Evolutionary conservation across 2,888 invertebrate species (phyloP), one percentile per base, ranked within the genome.

Genomic region (Plebejus melissa): DNA sequence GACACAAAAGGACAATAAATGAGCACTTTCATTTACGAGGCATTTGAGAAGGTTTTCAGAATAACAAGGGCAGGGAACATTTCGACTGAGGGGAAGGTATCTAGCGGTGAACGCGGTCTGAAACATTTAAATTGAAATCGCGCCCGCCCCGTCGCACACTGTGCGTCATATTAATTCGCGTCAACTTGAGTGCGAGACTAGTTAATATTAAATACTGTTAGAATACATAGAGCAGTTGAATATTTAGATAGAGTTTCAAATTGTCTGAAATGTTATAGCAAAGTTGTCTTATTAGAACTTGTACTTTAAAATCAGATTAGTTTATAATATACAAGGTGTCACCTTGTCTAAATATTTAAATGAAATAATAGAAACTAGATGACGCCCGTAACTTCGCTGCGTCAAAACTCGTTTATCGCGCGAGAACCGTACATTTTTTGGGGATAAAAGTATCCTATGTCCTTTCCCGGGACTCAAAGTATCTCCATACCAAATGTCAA

Each of bases 51-150:
- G 83, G 84, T 81, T 83, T 82, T 82, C 84, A 83, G 82, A 84
- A 85, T 87, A 86, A 90, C 90, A 91, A 88, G 90, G 86, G 87
- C 82, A 81, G 82, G 86, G 89, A 91, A 91, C 90, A 88, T 87
- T 65, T 11, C 32, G 60, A 28, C 13, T 1, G 60, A 28, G 60
- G 32, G 65, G 83, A 85, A 87, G 88, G 88, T 87, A 88, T 88
- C 85, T 82, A 85, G 87, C 84, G 88, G 85, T 83, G 85, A 84
- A 85, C 85, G 88, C 84, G 84, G 83, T 83, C 81, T 81, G 85
- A 88, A 32, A 89, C 88, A 88, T 91, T 90, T 87, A 87, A 82
- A 91, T 89, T 89, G 86, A 87, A 90, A 87, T 86, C 83, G 84
- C 80, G 87, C 87, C 87, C 82, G 85, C 84, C 85, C 85, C 84